Percentiles rank a stretch among this genome's conserved stretches.
These are phyloP conservation scores for Kryptolebias marmoratus DNA, from an alignment of 2,113 vertebrate species.

Conservation along the genomic window DNA sequence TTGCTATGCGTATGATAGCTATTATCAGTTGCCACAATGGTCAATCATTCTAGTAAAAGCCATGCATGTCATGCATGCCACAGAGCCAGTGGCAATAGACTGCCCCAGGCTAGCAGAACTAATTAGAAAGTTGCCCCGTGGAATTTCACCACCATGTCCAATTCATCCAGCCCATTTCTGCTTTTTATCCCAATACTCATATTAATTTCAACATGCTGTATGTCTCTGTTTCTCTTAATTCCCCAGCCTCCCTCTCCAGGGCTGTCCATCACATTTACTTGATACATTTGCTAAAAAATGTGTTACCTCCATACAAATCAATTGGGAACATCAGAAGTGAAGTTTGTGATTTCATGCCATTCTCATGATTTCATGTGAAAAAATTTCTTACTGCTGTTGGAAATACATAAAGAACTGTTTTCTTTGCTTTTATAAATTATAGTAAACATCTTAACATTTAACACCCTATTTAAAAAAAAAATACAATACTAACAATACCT, in stretches of 20 bases:
- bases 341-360: conserved; percentile 41
- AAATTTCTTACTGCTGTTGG: too few species aligned
- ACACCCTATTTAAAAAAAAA: too few species aligned
- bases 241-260: conserved; percentile 53
- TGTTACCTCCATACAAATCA: conserved; percentile 48
- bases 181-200: conserved; percentile 62
- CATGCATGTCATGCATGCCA: conserved; percentile 71
- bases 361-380: conserved; percentile 27
- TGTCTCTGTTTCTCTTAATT: conserved; percentile 69
- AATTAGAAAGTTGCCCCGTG: conserved; percentile 82
- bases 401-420: too few species aligned
- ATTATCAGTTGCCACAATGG: conserved; percentile 71
- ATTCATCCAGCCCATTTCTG: conserved; percentile 64
- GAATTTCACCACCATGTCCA: conserved; percentile 74
- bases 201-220: conserved; percentile 66
- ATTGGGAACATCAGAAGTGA: conserved; percentile 34
- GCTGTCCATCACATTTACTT: conserved; percentile 61
- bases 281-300: conserved; percentile 65
- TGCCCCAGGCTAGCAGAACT: conserved; percentile 77
- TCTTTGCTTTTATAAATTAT: too few species aligned
- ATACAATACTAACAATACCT: too few species aligned
- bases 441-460: too few species aligned
- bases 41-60: conserved; percentile 79
- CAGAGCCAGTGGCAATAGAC: conserved; percentile 70
- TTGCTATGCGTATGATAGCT: conserved; percentile 73